Evolutionary conservation across 2,113 vertebrate species (phyloP), one percentile per base, ranked within the genome.

Genomic region (Myxocyprinus asiaticus): DNA sequence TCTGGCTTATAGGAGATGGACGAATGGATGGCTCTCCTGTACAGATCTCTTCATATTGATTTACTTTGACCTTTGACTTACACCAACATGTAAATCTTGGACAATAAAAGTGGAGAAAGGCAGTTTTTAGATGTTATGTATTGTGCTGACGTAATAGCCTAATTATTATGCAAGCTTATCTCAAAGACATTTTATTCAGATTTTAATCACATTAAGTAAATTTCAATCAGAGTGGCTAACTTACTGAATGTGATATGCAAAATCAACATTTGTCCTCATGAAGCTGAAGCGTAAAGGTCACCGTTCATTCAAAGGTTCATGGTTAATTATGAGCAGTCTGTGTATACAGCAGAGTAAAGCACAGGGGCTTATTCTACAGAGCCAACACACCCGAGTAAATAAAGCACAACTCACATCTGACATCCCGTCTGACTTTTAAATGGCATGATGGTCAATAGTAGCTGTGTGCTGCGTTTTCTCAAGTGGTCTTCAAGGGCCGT

Each of bases 371-470:
- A 33, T 33, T 33, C 22, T 33, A 33, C 22, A 33, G 22, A 33
- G 22, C 22, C 3, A 33, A 33, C 22, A 33, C 22, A 33, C 22
- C 15, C 22, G 22, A 76, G 68, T 68, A 84, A 80, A 83, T 80
- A 76, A 72, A 80, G 50, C 73, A 53, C 55, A 78, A 58, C 71
- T 53, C 63, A 67, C n/a, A 44, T 78, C 78, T 81, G 67, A 77
- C 17, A 43, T 48, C 4, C 63, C 59, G 48, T 80, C 78, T 73
- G 42, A 48, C 22, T 81, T 69, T 77, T 65, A 74, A 73, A 73
- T 56, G 42, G 15, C 69, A 67, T 74, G 22, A 72, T 55, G 12
- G 67, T 83, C 82, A 68, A 83, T 80, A 77, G 10, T 33, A 77
- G 22, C 22, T 33, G 22, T 33, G 22, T 33, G 22, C 22, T 33